These are phyloP conservation scores for Hemiprocne comata DNA, from an alignment of 2,113 vertebrate species.

Conservation along the genomic window DNA sequence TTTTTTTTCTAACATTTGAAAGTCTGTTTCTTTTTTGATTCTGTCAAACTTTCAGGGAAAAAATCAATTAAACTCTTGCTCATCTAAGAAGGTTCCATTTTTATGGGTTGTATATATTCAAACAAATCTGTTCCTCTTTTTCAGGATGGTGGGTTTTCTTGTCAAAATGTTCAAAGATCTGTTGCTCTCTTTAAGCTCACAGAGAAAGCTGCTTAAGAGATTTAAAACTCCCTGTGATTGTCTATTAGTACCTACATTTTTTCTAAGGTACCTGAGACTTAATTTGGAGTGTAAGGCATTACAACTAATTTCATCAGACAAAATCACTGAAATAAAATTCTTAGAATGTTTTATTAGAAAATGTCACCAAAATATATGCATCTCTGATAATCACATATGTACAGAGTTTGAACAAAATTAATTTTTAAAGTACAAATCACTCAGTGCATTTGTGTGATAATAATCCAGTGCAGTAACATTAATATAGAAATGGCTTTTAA, in stretches of 20 bases:
- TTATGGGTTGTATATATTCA: constrained; percentile 51
- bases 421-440: not conserved
- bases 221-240: not conserved
- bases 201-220: not conserved
- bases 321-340: not conserved
- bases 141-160: constrained; percentile 60
- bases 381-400: not conserved
- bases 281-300: not conserved
- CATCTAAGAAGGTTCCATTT: constrained; percentile 43
- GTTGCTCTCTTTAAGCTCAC: constrained; percentile 65
- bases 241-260: not conserved
- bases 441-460: not conserved
- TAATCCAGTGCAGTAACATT: not conserved
- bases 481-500: not conserved
- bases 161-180: constrained; percentile 65
- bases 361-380: not conserved
- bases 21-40: constrained; percentile 73
- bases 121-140: constrained; percentile 77
- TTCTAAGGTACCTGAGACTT: not conserved
- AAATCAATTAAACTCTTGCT: constrained; percentile 54
- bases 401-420: not conserved
- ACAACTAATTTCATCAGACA: not conserved
- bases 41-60: constrained; percentile 49
- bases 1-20: constrained; percentile 67
- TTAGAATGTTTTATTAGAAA: not conserved